Base-by-base conservation (phyloP, 2,113 vertebrate species). In the Myiagra hebetior region DNA sequence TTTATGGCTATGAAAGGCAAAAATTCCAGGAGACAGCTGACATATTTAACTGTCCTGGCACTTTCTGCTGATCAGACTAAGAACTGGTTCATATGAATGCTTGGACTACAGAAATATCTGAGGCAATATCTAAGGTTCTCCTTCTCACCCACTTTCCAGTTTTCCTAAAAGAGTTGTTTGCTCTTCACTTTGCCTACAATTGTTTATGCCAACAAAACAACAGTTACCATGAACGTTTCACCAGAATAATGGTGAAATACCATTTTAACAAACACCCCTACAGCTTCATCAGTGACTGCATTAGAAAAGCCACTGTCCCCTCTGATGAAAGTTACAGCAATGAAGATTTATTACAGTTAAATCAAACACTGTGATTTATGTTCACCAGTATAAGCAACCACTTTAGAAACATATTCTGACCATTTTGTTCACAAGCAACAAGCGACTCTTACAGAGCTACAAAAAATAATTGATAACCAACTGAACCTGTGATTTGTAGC, bases 401-500 rank as follows among this genome's bases (percentile, higher is more conserved):
- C 21, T 41, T 52, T 10, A 44, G 49, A 87, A 85, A 53, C 33
- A 22, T 0, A 15, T 73, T 74, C 28, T 44, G 22, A 63, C 17
- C 37, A 7, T 80, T 89, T 64, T 57, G 28, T n/a, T 91, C 52
- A 75, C 11, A 65, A 85, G 35, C 46, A 70, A 77, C 55, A n/a
- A n/a, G n/a, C n/a, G n/a, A n/a, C 16, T 39, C 24, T 70, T 46
- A 35, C 9, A 74, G 15, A 93, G 64, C 24, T 35, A 37, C 17
- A 55, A 53, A 79, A 77, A 67, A 2, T 1, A 2, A 20, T 15
- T 35, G 27, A 35, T 13, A 87, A 62, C 10, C 17, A 50, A 70
- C 21, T 0, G 55, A 64, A 98, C 98, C 98, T 98, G 98, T 60
- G 96, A 87, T 94, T 96, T 98, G 97, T 97, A 98, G 98, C 93